These are phyloP conservation scores for Megalops cyprinoides DNA, from an alignment of 2,797 vertebrate genomes.

Conservation along the genomic window DNA sequence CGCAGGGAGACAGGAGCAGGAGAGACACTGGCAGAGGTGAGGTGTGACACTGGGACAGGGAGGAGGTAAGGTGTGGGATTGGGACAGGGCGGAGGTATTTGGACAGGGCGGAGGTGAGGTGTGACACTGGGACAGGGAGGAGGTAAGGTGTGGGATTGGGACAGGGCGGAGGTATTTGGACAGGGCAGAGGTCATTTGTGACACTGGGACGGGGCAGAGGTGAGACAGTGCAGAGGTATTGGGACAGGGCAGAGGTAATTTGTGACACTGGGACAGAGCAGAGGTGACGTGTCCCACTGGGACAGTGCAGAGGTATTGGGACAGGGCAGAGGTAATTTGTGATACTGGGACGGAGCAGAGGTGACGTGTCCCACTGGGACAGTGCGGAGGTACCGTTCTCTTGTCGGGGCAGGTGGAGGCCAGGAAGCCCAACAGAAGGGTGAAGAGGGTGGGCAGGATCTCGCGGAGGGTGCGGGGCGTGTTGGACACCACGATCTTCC, in stretches of 20 bases:
- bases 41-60: no score
- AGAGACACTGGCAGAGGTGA: background rate
- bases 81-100: no score
- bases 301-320: no score
- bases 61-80: no score
- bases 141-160: no score
- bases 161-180: no score
- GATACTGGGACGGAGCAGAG: no score
- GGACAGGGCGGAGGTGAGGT: no score
- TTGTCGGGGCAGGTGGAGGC: slow-evolving; percentile 96
- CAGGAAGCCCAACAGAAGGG: slow-evolving; percentile 91
- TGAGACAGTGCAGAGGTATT: no score
- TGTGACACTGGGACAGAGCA: background rate
- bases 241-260: background rate
- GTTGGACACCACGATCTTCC: slow-evolving; percentile 98
- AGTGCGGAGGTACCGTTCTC: slow-evolving; percentile 82
- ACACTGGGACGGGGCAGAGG: background rate
- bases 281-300: background rate
- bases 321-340: no score
- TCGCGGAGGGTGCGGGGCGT: slow-evolving; percentile 94
- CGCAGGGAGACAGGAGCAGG: slow-evolving; percentile 8
- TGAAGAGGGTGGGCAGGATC: slow-evolving; percentile 94
- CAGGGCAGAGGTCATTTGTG: slow-evolving; percentile 16
- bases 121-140: no score
- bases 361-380: no score